phyloP scores from a whole-genome alignment of 1,140 invertebrate species.

The Platyscapa corneri region DNA sequence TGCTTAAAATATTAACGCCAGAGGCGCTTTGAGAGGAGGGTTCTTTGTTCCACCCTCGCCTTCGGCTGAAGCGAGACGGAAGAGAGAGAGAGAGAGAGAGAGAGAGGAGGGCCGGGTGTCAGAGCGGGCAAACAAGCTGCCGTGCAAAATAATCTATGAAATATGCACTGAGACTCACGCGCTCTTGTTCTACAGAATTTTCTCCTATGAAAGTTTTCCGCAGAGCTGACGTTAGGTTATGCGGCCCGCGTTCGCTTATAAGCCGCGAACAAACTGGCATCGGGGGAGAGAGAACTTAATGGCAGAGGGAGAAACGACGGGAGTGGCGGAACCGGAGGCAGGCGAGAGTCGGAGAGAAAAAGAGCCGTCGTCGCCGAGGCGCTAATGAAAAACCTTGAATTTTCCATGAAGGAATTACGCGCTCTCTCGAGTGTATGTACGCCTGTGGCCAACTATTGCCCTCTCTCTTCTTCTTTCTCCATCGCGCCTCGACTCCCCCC shows the following conservation, averaged over 20 bases:
- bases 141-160: conserved; percentile 74
- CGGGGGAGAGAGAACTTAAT: conserved; percentile 42
- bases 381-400: conserved; percentile 75
- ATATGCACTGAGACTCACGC: conserved; percentile 63
- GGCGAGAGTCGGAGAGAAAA: conserved; percentile 24
- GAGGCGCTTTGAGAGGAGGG: conserved; percentile 64
- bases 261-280: conserved; percentile 48
- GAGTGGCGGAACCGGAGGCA: not conserved
- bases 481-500: not conserved
- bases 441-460: conserved; percentile 16
- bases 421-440: conserved; percentile 40
- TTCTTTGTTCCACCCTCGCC: conserved; percentile 67
- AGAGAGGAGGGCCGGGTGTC: conserved; percentile 52
- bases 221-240: conserved; percentile 23
- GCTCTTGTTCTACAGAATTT: conserved; percentile 65
- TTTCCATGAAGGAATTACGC: conserved; percentile 72
- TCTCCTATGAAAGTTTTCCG: conserved; percentile 63
- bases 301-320: not conserved
- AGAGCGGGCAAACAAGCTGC: conserved; percentile 69
- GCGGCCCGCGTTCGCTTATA: conserved; percentile 54
- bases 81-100: conserved; percentile 42
- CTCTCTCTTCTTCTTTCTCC: conserved; percentile 18
- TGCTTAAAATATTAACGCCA: conserved; percentile 75
- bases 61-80: conserved; percentile 57
- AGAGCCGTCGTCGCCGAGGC: conserved; percentile 49